Evolutionary conservation across 2,888 invertebrate genomes (phyloP).

Genomic region (Scaeva pyrastri): DNA sequence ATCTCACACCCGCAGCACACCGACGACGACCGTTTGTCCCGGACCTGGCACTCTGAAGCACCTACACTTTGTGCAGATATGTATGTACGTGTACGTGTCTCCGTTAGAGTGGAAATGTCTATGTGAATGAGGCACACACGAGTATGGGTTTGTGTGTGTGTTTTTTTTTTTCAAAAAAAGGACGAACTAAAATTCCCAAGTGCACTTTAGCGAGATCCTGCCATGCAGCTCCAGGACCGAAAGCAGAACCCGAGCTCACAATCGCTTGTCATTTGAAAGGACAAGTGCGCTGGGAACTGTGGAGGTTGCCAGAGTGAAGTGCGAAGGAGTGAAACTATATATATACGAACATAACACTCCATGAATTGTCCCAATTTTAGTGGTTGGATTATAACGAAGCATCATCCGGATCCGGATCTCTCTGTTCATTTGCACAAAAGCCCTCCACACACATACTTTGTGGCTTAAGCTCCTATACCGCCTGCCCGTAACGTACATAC

Average conservation of each 20-base stretch:
- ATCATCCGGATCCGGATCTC: slow-evolving; percentile 37
- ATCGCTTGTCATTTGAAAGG: slow-evolving; percentile 20
- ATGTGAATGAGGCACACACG: slow-evolving; percentile 27
- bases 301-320: not conserved
- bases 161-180: not conserved
- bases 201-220: slow-evolving; percentile 46
- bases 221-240: not conserved
- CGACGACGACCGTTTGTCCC: too few species aligned
- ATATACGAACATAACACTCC: slow-evolving; percentile 36
- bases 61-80: slow-evolving; percentile 16
- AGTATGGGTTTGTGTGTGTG: not conserved
- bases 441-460: slow-evolving; percentile 52
- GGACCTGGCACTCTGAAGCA: not conserved
- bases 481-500: too few species aligned
- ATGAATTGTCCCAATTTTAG: slow-evolving; percentile 55
- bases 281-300: not conserved
- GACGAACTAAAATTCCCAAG: slow-evolving; percentile 37
- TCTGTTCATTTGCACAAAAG: slow-evolving; percentile 42
- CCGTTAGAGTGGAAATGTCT: slow-evolving; percentile 26
- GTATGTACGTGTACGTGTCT: too few species aligned
- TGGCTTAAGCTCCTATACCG: slow-evolving; percentile 30
- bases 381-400: slow-evolving; percentile 37
- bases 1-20: not conserved
- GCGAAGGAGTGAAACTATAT: slow-evolving; percentile 11
- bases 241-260: slow-evolving; percentile 1